Evolutionary conservation across 2,113 vertebrate species (phyloP).

Genomic region (Lontra canadensis): DNA sequence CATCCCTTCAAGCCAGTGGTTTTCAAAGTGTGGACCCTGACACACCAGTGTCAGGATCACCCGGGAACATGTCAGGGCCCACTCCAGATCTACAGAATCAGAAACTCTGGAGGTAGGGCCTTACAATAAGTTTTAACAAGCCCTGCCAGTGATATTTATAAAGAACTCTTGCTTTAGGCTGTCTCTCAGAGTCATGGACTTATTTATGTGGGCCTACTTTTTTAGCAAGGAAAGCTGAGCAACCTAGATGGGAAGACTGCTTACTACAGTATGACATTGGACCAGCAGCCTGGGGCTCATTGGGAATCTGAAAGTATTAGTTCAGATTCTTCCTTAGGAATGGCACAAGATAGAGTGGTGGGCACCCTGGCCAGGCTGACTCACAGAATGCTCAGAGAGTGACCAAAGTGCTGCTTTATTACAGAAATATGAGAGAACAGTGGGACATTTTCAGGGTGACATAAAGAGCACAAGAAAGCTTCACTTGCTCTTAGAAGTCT

Average conservation of each 20-base stretch:
- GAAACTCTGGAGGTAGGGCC: background rate
- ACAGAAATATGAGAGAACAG: background rate
- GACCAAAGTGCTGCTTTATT: fast-evolving
- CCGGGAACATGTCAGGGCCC: background rate
- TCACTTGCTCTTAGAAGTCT: background rate
- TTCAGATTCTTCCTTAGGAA: background rate
- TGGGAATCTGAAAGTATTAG: background rate
- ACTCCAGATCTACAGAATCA: background rate
- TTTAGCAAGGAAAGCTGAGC: background rate
- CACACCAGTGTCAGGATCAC: background rate
- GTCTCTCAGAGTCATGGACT: background rate
- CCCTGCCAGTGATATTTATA: background rate
- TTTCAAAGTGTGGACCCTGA: background rate
- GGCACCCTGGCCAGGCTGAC: background rate
- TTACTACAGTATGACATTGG: background rate
- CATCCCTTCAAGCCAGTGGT: background rate
- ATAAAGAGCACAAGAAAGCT: background rate
- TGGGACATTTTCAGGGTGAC: background rate
- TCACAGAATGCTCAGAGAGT: background rate
- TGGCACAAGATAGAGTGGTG: background rate
- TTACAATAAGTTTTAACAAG: background rate
- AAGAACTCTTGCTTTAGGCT: background rate
- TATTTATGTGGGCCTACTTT: background rate
- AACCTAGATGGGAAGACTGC: background rate
- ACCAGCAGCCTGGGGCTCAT: fast-evolving